Evolutionary conservation across 2,113 vertebrate species (phyloP), one percentile per base, ranked within the genome.

Genomic region (Galbula dea): DNA sequence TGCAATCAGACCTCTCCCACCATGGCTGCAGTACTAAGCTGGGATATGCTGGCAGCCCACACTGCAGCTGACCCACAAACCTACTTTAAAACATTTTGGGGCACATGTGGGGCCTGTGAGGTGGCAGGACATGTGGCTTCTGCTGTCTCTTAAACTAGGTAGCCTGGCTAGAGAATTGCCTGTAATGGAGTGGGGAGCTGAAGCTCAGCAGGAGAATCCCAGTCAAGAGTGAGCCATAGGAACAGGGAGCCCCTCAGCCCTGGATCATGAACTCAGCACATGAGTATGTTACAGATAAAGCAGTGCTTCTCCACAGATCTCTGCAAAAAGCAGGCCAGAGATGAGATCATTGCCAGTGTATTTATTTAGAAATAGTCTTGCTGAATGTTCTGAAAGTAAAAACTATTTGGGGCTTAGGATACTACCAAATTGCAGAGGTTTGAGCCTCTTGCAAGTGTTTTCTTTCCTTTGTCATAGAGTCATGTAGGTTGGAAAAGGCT

Each of bases 61-160:
- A 78, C 24, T 48, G 90, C 92, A 92, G 65, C 94, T 96, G 94
- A 81, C 95, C 94, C 94, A 93, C 69, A 96, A 94, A 96, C 94
- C 96, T 84, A 92, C 82, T 96, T 96, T 48, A 20, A 81, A 78
- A 84, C 39, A 78, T 91, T 94, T 91, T 59, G 83, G 86, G 94
- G 82, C 85, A 63, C 9, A 3, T 93, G 41, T 83, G 76, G 68
- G 93, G 63, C 82, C 83, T 43, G 51, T 0, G 7, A 81, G 65
- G 79, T 80, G 63, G 27, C 80, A 88, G 72, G n/a, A 27, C 1
- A 5, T 18, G 49, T 5, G 2, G 21, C 72, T 80, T 20, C 55
- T 93, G 14, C 55, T 26, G 3, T 14, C 55, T 86, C 48, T 63
- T 49, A 71, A 95, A 91, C 30, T 61, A 72, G 92, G 36, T 88